Percentiles rank a stretch among this genome's conserved stretches.
These are phyloP conservation scores for Etheostoma cragini DNA, from an alignment of 2,113 vertebrate species.

Conservation along the genomic window DNA sequence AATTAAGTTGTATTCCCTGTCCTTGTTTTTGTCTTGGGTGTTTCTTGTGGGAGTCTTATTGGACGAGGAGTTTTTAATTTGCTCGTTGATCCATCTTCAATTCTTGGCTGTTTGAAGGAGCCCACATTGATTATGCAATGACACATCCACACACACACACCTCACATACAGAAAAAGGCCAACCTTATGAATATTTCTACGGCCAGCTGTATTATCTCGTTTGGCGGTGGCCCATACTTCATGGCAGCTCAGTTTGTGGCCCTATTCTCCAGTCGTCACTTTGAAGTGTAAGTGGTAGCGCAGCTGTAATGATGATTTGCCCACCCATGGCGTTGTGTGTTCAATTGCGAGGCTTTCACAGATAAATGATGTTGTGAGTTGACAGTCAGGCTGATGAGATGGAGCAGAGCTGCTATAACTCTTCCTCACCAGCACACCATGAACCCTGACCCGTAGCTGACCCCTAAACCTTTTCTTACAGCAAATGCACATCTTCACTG, in stretches of 20 bases:
- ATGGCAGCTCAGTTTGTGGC: slow-evolving; percentile 30
- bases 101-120: slow-evolving; percentile 12
- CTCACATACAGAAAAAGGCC: not conserved
- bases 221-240: slow-evolving; percentile 24
- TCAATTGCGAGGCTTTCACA: slow-evolving; percentile 33
- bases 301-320: slow-evolving; percentile 23
- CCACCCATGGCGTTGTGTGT: slow-evolving; percentile 38
- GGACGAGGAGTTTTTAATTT: slow-evolving; percentile 55
- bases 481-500: not conserved
- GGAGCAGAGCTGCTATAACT: slow-evolving; percentile 57
- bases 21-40: slow-evolving; percentile 33
- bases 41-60: too few species aligned
- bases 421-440: slow-evolving; percentile 28
- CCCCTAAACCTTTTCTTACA: slow-evolving; percentile 32
- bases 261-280: slow-evolving; percentile 4
- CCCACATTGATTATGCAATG: slow-evolving; percentile 21
- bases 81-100: slow-evolving; percentile 17
- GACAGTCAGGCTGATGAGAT: slow-evolving; percentile 56
- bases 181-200: slow-evolving; percentile 1
- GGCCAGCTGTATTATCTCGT: slow-evolving; percentile 11
- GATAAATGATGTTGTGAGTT: slow-evolving; percentile 59
- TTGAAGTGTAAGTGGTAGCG: slow-evolving; percentile 3
- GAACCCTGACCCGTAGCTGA: slow-evolving; percentile 61
- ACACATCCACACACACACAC: not conserved
- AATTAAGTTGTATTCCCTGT: slow-evolving; percentile 35